Percentiles rank a stretch among this genome's conserved stretches.
These are phyloP conservation scores for Antedon mediterranea DNA, from an alignment of 53 echinoderm and acorn worm species.

Conservation along the genomic window DNA sequence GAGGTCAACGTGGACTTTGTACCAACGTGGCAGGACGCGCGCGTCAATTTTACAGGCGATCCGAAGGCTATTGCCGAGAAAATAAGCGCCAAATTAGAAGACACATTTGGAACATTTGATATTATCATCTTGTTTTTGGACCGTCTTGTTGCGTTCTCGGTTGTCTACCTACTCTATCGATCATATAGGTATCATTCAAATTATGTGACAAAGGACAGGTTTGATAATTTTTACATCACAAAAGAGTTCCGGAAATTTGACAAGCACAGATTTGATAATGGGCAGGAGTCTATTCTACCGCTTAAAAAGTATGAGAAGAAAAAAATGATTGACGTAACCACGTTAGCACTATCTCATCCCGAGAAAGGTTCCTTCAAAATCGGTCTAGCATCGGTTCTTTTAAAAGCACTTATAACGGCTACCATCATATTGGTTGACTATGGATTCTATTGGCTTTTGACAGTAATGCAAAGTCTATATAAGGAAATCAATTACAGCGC, in stretches of 20 bases:
- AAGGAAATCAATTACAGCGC: constrained; percentile 41
- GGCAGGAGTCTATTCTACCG: constrained; percentile 34
- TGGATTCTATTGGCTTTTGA: constrained; percentile 53
- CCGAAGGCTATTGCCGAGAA: constrained; percentile 42
- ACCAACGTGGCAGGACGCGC: constrained; percentile 37
- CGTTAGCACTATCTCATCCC: constrained; percentile 35
- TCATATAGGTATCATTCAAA: constrained; percentile 72
- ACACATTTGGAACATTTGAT: constrained; percentile 38
- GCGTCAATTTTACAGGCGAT: constrained; percentile 13
- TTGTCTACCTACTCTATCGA: constrained; percentile 41
- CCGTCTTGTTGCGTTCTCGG: constrained; percentile 64
- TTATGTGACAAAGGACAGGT: constrained; percentile 74
- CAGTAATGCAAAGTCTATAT: constrained; percentile 31
- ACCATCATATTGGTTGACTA: constrained; percentile 56
- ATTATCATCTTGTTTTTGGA: constrained; percentile 42
- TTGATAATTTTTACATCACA: constrained; percentile 85
- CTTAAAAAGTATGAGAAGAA: constrained; percentile 66
- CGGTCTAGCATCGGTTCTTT: constrained; percentile 46
- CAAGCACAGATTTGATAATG: constrained; percentile 24
- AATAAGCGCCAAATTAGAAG: constrained; percentile 40
- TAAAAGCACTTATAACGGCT: constrained; percentile 63
- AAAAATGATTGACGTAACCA: constrained; percentile 51
- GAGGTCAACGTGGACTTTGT: constrained; percentile 48
- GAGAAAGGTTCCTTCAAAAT: constrained; percentile 68
- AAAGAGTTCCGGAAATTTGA: constrained; percentile 59